Percentiles rank a stretch among this genome's conserved stretches.
Conservation (phyloP, 2,888 invertebrate species). For the Nematopogon swammerdamellus region DNA sequence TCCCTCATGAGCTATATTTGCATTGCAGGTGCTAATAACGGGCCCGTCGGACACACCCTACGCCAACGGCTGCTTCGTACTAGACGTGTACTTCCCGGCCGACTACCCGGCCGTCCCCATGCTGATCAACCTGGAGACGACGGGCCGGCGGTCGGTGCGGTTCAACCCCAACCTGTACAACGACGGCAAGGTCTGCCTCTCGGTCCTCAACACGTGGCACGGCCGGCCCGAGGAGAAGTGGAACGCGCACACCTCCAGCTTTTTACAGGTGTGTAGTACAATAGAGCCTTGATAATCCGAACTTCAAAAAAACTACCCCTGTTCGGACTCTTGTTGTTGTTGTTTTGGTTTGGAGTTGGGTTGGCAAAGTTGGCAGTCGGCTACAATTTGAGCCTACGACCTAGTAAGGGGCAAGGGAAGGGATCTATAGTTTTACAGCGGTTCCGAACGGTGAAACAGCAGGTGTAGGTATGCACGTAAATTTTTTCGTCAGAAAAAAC, state of each 20-base stretch:
- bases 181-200: slow-evolving; percentile 89
- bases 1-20: no score
- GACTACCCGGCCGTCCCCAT: slow-evolving; percentile 82
- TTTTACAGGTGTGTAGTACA: slow-evolving; percentile 79
- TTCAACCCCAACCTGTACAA: slow-evolving; percentile 94
- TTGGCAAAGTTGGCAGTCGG: no score
- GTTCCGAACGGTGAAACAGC: no score
- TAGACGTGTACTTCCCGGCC: slow-evolving; percentile 88
- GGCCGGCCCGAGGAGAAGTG: slow-evolving; percentile 95
- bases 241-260: slow-evolving; percentile 94
- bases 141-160: slow-evolving; percentile 82
- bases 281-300: no score
- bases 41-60: slow-evolving; percentile 91
- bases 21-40: slow-evolving; percentile 80
- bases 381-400: no score
- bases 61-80: slow-evolving; percentile 88
- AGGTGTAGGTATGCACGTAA: no score
- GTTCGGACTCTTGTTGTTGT: not conserved
- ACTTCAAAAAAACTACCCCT: no score
- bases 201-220: slow-evolving; percentile 95
- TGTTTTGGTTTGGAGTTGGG: no score
- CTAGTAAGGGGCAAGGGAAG: no score
- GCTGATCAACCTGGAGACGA: slow-evolving; percentile 88
- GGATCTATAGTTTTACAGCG: no score
- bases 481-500: no score